phyloP scores from a whole-genome alignment of 2,113 vertebrate species.

The Merops nubicus region DNA sequence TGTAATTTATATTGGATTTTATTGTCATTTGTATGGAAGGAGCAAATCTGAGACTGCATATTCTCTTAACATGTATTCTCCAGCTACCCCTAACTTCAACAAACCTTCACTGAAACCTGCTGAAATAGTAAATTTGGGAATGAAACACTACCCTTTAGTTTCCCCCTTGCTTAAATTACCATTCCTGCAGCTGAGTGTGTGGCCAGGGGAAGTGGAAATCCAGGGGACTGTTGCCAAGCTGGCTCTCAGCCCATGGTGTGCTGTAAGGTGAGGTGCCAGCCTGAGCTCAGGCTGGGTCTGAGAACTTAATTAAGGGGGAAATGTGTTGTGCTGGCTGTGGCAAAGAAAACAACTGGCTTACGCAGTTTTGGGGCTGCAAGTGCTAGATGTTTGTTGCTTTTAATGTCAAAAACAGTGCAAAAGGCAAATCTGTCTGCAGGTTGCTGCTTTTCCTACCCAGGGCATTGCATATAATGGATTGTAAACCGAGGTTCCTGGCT shows the following conservation, averaged over 20 bases:
- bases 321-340: background rate
- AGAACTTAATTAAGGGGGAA: constrained; percentile 51
- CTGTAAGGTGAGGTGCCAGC: background rate
- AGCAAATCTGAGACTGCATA: background rate
- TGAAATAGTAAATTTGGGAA: background rate
- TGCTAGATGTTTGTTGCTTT: background rate
- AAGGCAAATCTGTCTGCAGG: background rate
- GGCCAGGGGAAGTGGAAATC: background rate
- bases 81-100: background rate
- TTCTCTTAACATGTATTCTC: background rate
- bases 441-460: background rate
- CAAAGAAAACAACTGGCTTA: constrained; percentile 7
- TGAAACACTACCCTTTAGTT: background rate
- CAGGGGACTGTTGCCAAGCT: background rate
- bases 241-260: background rate
- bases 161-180: background rate
- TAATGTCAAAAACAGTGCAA: background rate
- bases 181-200: background rate
- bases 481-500: background rate
- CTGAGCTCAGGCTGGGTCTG: background rate
- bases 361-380: background rate
- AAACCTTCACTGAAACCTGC: background rate
- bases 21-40: background rate
- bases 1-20: no score
- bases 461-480: background rate